Evolutionary conservation across 2,113 vertebrate genomes (phyloP).

Genomic region (Gadus macrocephalus): DNA sequence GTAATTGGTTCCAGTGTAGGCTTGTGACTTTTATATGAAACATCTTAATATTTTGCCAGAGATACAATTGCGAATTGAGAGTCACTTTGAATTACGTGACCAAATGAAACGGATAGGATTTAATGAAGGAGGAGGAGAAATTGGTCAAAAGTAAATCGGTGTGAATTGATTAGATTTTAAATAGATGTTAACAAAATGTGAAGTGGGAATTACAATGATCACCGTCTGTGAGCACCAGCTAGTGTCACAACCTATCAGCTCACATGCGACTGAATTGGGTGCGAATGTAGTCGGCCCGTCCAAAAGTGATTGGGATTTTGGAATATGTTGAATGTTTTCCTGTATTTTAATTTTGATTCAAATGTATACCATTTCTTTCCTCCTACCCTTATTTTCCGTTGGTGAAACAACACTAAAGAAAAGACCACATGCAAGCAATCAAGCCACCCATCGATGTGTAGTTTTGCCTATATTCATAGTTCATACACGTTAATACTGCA

Average conservation of each 20-base stretch:
- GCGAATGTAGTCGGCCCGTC: too few species aligned
- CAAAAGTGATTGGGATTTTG: slow-evolving; percentile 10
- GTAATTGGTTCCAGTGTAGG: too few species aligned
- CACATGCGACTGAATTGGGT: too few species aligned
- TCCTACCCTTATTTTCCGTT: slow-evolving; percentile 35
- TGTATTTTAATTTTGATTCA: slow-evolving; percentile 37
- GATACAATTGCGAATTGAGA: too few species aligned
- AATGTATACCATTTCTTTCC: slow-evolving; percentile 44
- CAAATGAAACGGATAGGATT: too few species aligned
- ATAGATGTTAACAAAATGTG: background rate
- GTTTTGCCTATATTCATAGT: slow-evolving; percentile 76
- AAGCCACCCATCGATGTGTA: slow-evolving; percentile 72
- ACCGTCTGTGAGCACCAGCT: background rate
- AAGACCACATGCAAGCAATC: slow-evolving; percentile 70
- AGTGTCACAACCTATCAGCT: background rate
- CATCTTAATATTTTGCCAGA: too few species aligned
- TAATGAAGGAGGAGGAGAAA: too few species aligned
- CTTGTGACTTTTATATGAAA: too few species aligned
- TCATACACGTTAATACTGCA: slow-evolving; percentile 80
- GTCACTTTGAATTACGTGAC: too few species aligned
- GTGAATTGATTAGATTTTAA: too few species aligned
- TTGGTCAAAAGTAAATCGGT: too few species aligned
- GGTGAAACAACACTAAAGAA: slow-evolving; percentile 66
- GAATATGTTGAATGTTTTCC: slow-evolving; percentile 44
- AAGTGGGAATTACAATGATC: slow-evolving; percentile 12